phyloP scores from a whole-genome alignment of 2,888 invertebrate genomes.

The Drosophila merina region DNA sequence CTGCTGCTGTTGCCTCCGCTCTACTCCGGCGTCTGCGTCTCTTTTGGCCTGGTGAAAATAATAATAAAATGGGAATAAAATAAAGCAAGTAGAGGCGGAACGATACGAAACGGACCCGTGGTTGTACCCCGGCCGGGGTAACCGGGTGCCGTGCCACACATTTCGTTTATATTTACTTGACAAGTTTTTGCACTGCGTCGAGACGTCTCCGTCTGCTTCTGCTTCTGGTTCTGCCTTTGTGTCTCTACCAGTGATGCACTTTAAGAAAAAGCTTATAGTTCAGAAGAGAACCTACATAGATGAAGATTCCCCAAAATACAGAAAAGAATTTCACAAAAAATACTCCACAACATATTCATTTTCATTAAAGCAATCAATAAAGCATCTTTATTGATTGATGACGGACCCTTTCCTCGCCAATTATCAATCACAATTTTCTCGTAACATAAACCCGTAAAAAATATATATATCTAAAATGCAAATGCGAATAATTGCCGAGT shows the following conservation, averaged over 20 bases:
- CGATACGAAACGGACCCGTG: slow-evolving; percentile 22
- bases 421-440: slow-evolving; percentile 1
- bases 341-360: background rate
- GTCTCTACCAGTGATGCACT: slow-evolving; percentile 31
- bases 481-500: background rate
- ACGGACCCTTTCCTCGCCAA: background rate
- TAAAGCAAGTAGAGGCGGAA: slow-evolving; percentile 62
- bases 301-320: background rate
- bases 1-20: slow-evolving; percentile 19
- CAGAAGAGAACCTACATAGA: background rate
- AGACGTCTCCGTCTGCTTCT: slow-evolving; percentile 42
- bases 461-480: background rate
- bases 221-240: slow-evolving; percentile 20
- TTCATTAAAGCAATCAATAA: background rate
- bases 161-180: slow-evolving; percentile 76
- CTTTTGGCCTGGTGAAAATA: slow-evolving; percentile 59
- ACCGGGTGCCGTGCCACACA: slow-evolving; percentile 63
- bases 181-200: slow-evolving; percentile 70
- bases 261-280: slow-evolving; percentile 1
- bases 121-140: slow-evolving; percentile 33
- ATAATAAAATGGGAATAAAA: slow-evolving; percentile 75
- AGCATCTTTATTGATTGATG: background rate
- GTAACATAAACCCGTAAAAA: background rate
- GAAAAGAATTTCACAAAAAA: background rate
- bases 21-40: slow-evolving; percentile 45